phyloP scores from a whole-genome alignment of 2,797 vertebrate species.

The Ptychobarbus kaznakovi region DNA sequence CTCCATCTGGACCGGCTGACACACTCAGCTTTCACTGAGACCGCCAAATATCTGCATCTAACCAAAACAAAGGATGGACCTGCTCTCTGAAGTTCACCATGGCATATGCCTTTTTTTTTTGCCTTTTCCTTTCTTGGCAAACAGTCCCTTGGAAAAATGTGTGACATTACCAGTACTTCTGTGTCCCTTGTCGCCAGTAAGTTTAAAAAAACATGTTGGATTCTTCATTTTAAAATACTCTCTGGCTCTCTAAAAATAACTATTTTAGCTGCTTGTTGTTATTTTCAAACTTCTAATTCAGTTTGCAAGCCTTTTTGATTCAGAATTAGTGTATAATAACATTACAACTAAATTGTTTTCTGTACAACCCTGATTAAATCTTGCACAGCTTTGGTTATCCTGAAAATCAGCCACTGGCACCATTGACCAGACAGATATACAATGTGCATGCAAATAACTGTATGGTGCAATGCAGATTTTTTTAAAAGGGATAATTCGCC shows the following conservation, averaged over 20 bases:
- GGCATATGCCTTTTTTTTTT: not conserved
- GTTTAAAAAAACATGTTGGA: constrained; percentile 22
- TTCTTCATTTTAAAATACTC: constrained; percentile 3
- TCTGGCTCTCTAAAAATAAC: not conserved
- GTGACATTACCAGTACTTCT: constrained; percentile 1
- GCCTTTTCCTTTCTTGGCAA: constrained; percentile 13
- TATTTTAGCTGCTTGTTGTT: constrained; percentile 8
- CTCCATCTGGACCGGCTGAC: constrained; percentile 37
- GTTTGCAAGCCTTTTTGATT: constrained; percentile 12
- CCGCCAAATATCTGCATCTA: constrained; percentile 31
- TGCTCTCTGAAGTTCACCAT: not conserved
- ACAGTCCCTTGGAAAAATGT: constrained; percentile 27
- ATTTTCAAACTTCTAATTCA: constrained; percentile 2
- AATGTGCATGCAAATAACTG: not conserved
- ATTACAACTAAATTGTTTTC: not conserved
- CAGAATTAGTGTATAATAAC: not conserved
- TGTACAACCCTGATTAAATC: not conserved
- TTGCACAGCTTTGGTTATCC: not conserved
- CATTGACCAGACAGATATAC: not conserved
- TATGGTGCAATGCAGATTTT: not conserved
- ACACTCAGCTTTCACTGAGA: constrained; percentile 4
- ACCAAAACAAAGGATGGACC: constrained; percentile 33
- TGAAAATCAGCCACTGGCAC: not conserved
- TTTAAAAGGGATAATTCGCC: not conserved
- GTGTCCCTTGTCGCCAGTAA: not conserved